Evolutionary conservation across 2,888 invertebrate species (phyloP).

Genomic region (Mechanitis messenoides): DNA sequence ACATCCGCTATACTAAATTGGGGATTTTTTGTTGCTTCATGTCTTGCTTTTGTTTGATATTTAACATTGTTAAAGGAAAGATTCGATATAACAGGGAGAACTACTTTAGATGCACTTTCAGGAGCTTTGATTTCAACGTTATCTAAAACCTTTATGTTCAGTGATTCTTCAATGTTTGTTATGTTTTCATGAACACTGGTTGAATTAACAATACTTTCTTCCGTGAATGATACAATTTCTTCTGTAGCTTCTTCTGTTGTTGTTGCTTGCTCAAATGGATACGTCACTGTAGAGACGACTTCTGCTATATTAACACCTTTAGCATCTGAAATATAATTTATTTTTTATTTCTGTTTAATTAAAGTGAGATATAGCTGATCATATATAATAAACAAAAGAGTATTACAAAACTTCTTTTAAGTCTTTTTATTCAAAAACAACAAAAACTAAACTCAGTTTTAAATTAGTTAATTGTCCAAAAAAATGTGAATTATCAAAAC

Average conservation of each 20-base stretch:
- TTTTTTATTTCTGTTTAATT: too few relatives aligned
- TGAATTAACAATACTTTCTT: slow-evolving; percentile 14
- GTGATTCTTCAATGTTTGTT: slow-evolving; percentile 16
- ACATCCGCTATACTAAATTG: slow-evolving; percentile 35
- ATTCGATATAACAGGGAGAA: slow-evolving; percentile 44
- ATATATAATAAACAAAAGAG: too few relatives aligned
- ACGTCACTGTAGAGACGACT: slow-evolving; percentile 32
- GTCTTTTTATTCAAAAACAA: too few relatives aligned
- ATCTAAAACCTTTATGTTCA: slow-evolving; percentile 38
- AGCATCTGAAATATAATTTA: slow-evolving; percentile 46
- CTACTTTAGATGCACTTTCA: slow-evolving; percentile 62
- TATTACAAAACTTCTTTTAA: too few relatives aligned
- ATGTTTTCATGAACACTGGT: slow-evolving; percentile 13
- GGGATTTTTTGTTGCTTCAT: slow-evolving; percentile 28
- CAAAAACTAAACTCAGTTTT: too few relatives aligned
- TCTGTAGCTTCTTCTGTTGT: slow-evolving; percentile 20
- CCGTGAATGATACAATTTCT: slow-evolving; percentile 3
- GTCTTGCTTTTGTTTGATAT: slow-evolving; percentile 38
- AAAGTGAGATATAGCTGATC: too few relatives aligned
- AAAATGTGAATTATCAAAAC: too few relatives aligned
- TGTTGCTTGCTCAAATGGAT: slow-evolving; percentile 13
- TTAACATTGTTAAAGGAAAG: slow-evolving; percentile 45
- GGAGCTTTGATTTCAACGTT: slow-evolving; percentile 37
- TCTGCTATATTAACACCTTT: slow-evolving; percentile 43
- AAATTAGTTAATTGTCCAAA: too few relatives aligned